These are phyloP conservation scores for Tachyglossus aculeatus DNA, from an alignment of 2,797 vertebrate species.

Conservation along the genomic window DNA sequence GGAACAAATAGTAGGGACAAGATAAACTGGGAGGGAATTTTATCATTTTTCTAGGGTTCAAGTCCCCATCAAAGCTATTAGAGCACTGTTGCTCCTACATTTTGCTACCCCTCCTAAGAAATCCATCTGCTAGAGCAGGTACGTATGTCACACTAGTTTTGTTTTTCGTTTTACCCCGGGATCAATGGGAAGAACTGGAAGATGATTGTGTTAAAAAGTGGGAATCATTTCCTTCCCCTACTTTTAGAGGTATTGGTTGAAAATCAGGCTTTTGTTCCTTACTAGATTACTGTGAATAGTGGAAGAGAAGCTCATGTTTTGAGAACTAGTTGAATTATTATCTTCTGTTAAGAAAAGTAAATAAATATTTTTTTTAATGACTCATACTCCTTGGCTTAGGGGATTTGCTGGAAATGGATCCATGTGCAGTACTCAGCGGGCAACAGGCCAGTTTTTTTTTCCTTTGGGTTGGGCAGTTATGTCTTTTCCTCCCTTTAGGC, in stretches of 20 bases:
- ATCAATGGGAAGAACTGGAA: conserved; percentile 39
- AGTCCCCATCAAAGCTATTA: conserved; percentile 1
- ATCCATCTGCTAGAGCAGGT: conserved; percentile 4
- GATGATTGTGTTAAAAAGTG: conserved; percentile 59
- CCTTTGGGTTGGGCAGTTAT: not conserved
- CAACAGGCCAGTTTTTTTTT: conserved; percentile 16
- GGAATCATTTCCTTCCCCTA: conserved; percentile 42
- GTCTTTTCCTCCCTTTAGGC: conserved; percentile 31
- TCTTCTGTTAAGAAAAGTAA: conserved; percentile 58
- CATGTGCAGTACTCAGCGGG: conserved; percentile 26
- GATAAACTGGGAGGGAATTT: not conserved
- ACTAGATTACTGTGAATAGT: conserved; percentile 39
- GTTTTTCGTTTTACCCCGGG: conserved; percentile 24
- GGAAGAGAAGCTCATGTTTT: conserved; percentile 49
- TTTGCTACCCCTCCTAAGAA: conserved; percentile 20
- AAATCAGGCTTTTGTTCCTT: conserved; percentile 49
- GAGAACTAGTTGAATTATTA: conserved; percentile 58
- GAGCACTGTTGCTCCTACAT: not conserved
- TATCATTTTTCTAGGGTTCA: conserved; percentile 17
- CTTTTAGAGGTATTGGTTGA: too few relatives aligned
- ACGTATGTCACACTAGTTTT: conserved; percentile 19
- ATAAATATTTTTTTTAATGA: conserved; percentile 61
- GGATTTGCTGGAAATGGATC: conserved; percentile 34
- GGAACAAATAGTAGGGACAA: conserved; percentile 20
- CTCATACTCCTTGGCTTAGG: conserved; percentile 47